Conservation (phyloP, 2,113 vertebrate species). For the Glaucomys volans region DNA sequence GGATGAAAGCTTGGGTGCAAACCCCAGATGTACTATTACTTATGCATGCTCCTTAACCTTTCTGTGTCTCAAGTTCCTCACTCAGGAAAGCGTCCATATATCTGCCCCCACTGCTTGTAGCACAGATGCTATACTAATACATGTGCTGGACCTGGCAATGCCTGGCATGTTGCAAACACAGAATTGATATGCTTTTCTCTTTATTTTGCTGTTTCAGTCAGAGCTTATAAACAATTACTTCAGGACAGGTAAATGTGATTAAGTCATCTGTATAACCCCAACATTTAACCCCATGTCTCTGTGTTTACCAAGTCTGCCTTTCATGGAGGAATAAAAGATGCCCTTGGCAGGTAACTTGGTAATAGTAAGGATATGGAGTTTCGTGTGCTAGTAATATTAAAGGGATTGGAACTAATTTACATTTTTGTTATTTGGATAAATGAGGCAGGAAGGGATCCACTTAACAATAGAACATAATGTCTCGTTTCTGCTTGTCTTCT, state of each 20-base stretch:
- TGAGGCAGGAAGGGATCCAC: neutral
- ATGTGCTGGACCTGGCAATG: neutral
- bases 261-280: neutral
- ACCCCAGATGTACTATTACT: neutral
- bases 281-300: neutral
- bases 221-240: neutral
- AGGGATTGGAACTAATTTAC: constrained; percentile 12
- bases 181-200: neutral
- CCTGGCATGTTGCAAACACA: neutral
- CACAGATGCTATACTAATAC: neutral
- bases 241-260: neutral
- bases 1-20: neutral
- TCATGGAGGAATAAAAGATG: neutral
- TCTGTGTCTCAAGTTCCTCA: neutral
- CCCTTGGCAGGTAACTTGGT: neutral
- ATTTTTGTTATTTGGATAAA: constrained; percentile 41
- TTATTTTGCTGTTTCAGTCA: neutral
- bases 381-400: neutral
- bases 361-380: neutral
- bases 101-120: neutral
- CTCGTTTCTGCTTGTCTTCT: constrained; percentile 38
- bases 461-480: constrained; percentile 22
- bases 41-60: neutral
- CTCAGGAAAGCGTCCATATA: neutral
- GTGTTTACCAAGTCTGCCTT: constrained; percentile 3